Base-by-base conservation (phyloP, 2,888 invertebrate genomes). In the Zygogramma bicolorata region DNA sequence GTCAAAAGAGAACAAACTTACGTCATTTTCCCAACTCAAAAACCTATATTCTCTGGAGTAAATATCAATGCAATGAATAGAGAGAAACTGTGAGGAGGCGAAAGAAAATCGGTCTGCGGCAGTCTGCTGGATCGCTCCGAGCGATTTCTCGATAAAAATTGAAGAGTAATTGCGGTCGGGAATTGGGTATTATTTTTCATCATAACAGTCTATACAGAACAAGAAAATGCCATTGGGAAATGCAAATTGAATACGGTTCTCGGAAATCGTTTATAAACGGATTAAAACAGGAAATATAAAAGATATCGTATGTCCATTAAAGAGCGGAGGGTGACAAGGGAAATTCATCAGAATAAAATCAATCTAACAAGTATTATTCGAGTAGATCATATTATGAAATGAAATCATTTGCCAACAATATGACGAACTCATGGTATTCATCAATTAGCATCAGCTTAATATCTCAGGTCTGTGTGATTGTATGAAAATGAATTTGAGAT, bases 81-180 rank as follows among this genome's bases (percentile, higher is more conserved):
- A 60, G 65, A 75, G 71, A 67, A 65, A 74, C 57, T 66, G 71
- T 57, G 62, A 61, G 57, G 66, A 63, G 71, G 76, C 15, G n/a
- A 38, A 46, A 66, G 61, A 38, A 62, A 40, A 38, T 38, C 65
- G 40, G 42, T 38, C 40, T 40, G 62, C n/a, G 25, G 62, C 18
- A 3, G 38, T n/a, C 8, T n/a, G n/a, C n/a, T n/a, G 40, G 62
- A 27, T 40, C 25, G 40, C 40, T 25, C 42, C n/a, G 25, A 42
- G 62, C 46, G 49, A 61, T 63, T 63, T 46, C 25, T 18, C 63
- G 42, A 63, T 62, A 42, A 46, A 46, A 42, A 46, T 40, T 18
- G 27, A 29, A 27, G 42, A 29, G 38, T 62, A 42, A 62, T 63
- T 63, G 63, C 46, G 25, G 46, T 63, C 15, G 63, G 63, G 29